Percentiles rank a stretch among this genome's conserved stretches.
These are phyloP conservation scores for Carposina sasakii DNA, from an alignment of 1,140 invertebrate genomes.

Conservation along the genomic window DNA sequence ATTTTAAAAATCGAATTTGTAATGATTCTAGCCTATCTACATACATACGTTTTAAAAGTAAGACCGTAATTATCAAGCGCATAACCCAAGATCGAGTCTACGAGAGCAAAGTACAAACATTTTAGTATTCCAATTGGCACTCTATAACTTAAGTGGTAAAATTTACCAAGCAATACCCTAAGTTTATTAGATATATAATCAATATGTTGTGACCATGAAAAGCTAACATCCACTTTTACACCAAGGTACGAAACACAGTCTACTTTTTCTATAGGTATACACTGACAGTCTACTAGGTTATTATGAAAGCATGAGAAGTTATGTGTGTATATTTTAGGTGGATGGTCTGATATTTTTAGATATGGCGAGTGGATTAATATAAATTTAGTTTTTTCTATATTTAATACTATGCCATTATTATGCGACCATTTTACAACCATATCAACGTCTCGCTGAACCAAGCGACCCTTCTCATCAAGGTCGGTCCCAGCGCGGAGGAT, in stretches of 20 bases:
- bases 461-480: background rate
- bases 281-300: background rate
- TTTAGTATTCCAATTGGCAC: background rate
- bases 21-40: background rate
- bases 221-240: background rate
- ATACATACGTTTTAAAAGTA: background rate
- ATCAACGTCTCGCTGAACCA: background rate
- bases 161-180: background rate
- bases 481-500: background rate
- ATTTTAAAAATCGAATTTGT: constrained; percentile 1
- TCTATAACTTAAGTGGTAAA: background rate
- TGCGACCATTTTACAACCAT: constrained; percentile 1
- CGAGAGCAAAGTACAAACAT: background rate
- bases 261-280: background rate
- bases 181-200: background rate
- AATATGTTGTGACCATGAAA: background rate
- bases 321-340: background rate
- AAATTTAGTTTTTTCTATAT: background rate
- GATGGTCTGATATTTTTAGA: background rate
- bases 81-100: background rate
- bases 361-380: background rate
- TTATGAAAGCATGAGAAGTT: background rate
- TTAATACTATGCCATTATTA: background rate
- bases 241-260: background rate
- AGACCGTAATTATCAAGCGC: background rate